Evolutionary conservation across 2,888 invertebrate genomes (phyloP), one percentile per base, ranked within the genome.

Genomic region (Pocota personata): DNA sequence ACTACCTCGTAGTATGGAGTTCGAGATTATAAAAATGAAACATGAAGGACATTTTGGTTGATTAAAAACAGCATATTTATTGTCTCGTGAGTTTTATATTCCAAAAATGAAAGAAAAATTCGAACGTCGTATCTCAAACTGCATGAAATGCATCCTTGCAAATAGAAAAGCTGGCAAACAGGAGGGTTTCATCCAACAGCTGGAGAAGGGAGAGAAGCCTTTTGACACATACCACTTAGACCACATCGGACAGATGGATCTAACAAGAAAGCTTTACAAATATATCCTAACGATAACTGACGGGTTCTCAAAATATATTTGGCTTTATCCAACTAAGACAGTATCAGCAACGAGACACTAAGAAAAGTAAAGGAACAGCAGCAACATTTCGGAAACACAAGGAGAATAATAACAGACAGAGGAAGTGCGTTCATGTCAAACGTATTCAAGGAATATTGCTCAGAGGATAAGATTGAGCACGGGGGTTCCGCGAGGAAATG

Each of bases 161-260:
- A 37, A 40, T 7, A 21, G 32, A 55, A 69, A 55, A 40, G 12
- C 30, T 8, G 48, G 21, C 6, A 67, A 52, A 14, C 10, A 48
- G 3, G 27, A 67, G 16, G 35, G 48, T 6, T 40, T 67, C 0
- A 16, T 66, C 3, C 14, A 64, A 19, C 48, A 14, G n/a, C 10
- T 64, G 27, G 21, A 64, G n/a, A 50, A 66, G 37, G 32, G 52
- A 19, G 50, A 52, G 4, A 67, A 27, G 24, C 67, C 40, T 8
- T 35, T 71, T 10, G 40, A 46, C 19, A 71, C 57, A 0, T 71
- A 14, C 5, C 69, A 57, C 10, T 8, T 71, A 10, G 30, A 55
- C 6, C 69, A 46, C 24, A 46, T 71, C 16, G 57, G 57, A 12
- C 30, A 46, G 7, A 57, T 71, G 69, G 69, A 57, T 10, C 12